Evolutionary conservation across 2,113 vertebrate genomes (phyloP).

Genomic region (Prinia subflava): DNA sequence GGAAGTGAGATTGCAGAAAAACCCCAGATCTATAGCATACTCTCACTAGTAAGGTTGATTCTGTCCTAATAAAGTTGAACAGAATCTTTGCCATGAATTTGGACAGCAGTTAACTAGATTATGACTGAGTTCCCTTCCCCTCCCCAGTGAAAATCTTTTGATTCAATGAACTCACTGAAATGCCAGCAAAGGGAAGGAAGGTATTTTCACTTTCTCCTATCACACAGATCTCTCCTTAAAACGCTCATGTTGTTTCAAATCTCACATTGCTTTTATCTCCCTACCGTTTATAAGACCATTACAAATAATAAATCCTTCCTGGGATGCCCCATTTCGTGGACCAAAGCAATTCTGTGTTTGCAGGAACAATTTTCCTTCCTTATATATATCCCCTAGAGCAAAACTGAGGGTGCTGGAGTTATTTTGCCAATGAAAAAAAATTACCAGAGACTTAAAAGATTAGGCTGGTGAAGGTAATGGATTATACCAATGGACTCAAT

Average conservation of each 20-base stretch:
- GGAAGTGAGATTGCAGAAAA: not conserved
- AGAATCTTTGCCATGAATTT: not conserved
- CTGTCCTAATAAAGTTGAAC: not conserved
- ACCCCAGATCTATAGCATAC: no score
- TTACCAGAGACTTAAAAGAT: slow-evolving; percentile 29
- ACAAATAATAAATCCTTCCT: slow-evolving; percentile 52
- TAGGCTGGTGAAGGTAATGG: not conserved
- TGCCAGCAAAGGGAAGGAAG: not conserved
- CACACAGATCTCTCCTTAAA: slow-evolving; percentile 9
- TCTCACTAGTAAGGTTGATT: not conserved
- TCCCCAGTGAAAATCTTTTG: accelerated
- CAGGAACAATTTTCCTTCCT: slow-evolving; percentile 34
- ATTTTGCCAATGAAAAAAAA: not conserved
- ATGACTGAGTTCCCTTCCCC: not conserved
- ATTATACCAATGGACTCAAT: not conserved
- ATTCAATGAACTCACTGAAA: not conserved
- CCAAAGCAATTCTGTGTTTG: slow-evolving; percentile 30
- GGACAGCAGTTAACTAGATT: not conserved
- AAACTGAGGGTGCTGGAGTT: slow-evolving; percentile 14
- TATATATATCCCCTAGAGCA: slow-evolving; percentile 9
- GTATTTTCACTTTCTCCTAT: not conserved
- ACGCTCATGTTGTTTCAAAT: slow-evolving; percentile 14
- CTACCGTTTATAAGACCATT: slow-evolving; percentile 11
- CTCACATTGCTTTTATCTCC: slow-evolving; percentile 13
- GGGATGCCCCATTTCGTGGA: slow-evolving; percentile 10